Conservation (phyloP, 2,888 invertebrate species). For the Synanthedon myopaeformis region DNA sequence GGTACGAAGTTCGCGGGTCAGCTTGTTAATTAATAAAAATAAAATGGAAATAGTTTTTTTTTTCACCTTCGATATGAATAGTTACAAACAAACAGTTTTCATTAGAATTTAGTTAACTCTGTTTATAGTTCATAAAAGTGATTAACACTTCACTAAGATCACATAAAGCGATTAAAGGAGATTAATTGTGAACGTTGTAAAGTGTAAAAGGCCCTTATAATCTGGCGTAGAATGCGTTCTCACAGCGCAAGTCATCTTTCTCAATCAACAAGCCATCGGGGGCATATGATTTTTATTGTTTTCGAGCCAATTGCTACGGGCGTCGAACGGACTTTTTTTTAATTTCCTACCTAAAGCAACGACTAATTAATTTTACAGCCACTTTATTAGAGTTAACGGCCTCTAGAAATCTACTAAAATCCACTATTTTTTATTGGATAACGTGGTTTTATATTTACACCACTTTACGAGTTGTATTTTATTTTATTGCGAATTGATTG, state of each 20-base stretch:
- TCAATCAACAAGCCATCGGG: conserved; percentile 57
- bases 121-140: too few relatives aligned
- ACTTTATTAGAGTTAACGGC: conserved; percentile 53
- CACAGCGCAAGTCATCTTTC: conserved; percentile 58
- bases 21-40: too few relatives aligned
- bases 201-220: conserved; percentile 38
- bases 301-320: conserved; percentile 50
- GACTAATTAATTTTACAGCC: conserved; percentile 61
- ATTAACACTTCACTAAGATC: not conserved
- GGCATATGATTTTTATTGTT: conserved; percentile 64
- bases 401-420: conserved; percentile 37
- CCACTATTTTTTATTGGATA: conserved; percentile 18
- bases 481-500: conserved; percentile 54
- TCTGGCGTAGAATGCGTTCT: conserved; percentile 43
- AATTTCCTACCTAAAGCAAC: conserved; percentile 25
- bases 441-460: conserved; percentile 25
- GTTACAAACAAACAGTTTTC: too few relatives aligned
- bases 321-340: conserved; percentile 24
- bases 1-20: too few relatives aligned
- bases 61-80: too few relatives aligned
- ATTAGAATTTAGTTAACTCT: too few relatives aligned
- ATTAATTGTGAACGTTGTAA: conserved; percentile 12
- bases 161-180: not conserved
- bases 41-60: too few relatives aligned
- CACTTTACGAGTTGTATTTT: conserved; percentile 16